Evolutionary conservation across 1,140 invertebrate species (phyloP).

Genomic region (Calliphora vicina): DNA sequence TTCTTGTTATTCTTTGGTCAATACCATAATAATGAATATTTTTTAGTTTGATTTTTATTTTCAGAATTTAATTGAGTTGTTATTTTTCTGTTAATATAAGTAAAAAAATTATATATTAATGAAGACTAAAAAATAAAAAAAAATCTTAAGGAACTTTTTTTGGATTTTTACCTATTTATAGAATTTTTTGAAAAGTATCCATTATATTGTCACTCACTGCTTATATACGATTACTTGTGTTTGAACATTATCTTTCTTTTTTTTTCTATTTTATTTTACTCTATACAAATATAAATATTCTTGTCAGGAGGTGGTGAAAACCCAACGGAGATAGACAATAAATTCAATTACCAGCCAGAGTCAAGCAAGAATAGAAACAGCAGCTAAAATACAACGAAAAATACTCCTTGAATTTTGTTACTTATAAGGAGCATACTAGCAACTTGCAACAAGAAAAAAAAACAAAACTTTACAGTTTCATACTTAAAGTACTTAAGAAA

Average conservation of each 20-base stretch:
- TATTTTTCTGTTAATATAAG: too few relatives aligned
- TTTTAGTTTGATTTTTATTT: too few relatives aligned
- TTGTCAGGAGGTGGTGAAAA: constrained; percentile 11
- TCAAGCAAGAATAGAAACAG: not conserved
- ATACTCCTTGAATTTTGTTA: too few relatives aligned
- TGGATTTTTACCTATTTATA: too few relatives aligned
- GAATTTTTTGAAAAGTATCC: too few relatives aligned
- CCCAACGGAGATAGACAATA: constrained; percentile 33
- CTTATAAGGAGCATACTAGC: not conserved
- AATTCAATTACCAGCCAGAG: constrained; percentile 24
- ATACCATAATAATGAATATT: too few relatives aligned
- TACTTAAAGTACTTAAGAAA: constrained; percentile 10
- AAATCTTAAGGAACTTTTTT: too few relatives aligned
- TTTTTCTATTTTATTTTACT: not conserved
- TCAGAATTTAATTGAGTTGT: too few relatives aligned
- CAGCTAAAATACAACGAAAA: not conserved
- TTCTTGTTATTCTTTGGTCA: too few relatives aligned
- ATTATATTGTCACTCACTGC: too few relatives aligned
- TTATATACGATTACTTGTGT: not conserved
- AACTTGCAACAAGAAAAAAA: not conserved
- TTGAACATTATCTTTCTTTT: not conserved
- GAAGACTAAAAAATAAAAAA: too few relatives aligned
- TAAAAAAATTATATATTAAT: too few relatives aligned
- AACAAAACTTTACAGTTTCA: not conserved
- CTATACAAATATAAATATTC: not conserved